Evolutionary conservation across 1,140 invertebrate species (phyloP), one percentile per base, ranked within the genome.

Genomic region (Drosophila setifemur): DNA sequence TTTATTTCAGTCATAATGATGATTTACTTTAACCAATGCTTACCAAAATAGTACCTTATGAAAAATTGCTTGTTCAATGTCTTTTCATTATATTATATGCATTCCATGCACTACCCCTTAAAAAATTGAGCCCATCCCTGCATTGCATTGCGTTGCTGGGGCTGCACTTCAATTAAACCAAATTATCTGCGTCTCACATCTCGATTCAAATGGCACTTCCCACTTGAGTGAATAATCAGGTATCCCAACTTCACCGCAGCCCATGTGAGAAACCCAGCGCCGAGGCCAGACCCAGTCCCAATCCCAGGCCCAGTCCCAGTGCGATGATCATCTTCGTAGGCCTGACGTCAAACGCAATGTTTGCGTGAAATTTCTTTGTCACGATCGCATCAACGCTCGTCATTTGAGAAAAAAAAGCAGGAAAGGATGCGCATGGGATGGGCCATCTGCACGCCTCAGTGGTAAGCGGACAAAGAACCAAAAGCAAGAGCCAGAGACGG

Each of bases 361-460:
- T 64, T 75, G 52, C 73, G 77, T 61, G 66, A 49, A 66, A 77
- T 69, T 76, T 82, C 77, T 83, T 77, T 82, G 78, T 83, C 61
- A 69, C 71, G 61, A 81, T 71, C 45, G 49, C n/a, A n/a, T n/a
- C n/a, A n/a, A n/a, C n/a, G n/a, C n/a, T n/a, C n/a, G 31, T n/a
- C 11, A 33, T 33, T 33, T 33, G 31, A 33, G 11, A 12, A 33
- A 12, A 12, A 33, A 12, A 2, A 12, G 31, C 31, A 6, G 31
- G 31, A 35, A 2, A 14, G 31, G 31, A 14, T 18, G 11, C 39
- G 23, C 16, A 52, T 21, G 18, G 25, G 16, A 26, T 40, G 61
- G 49, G 52, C 28, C 52, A 50, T 66, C 54, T 76, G 58, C 28
- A 45, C 54, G 67, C 67, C 37, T 74, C 77, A 57, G 35, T 76